Evolutionary conservation across 1,140 invertebrate genomes (phyloP), one percentile per base, ranked within the genome.

Genomic region (Tetragonula clypearis): DNA sequence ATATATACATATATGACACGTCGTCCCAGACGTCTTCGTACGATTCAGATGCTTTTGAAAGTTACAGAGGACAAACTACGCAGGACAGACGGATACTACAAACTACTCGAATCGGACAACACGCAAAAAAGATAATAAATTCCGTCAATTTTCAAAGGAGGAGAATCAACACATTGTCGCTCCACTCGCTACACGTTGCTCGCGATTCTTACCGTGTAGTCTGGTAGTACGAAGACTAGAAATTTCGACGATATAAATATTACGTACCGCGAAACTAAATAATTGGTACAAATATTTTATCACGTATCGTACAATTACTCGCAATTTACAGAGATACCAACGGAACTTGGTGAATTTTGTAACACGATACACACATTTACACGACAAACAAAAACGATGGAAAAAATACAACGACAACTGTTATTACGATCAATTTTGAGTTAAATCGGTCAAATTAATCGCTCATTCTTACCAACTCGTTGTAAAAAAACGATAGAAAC

Each of bases 401-500:
- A 41, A 69, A 41, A 69, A 30, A 19, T 19, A 30, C 30, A 30
- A 30, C 30, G 30, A 30, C 30, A 30, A 41, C 23, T 41, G 12
- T 69, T 12, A 21, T 41, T 69, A 4, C 41, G 4, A 41, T 69
- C 2, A 6, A 41, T 35, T 21, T 21, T 35, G 9, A 23, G 2
- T 14, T 1, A n/a, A 23, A 41, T 72, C 49, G 12, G 11, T 23
- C 6, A 8, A n/a, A 72, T n/a, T 72, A n/a, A 17, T 53, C 30
- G 30, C 30, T 49, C 23, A n/a, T 41, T 74, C 14, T 73, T 75
- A n/a, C 35, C 30, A 30, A 30, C 30, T 30, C 30, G 60, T 5
- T 1, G 30, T 30, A 30, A 30, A 30, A 26, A 82, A 84, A 49
- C 89, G 86, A 92, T 90, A 86, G 89, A 89, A 93, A 91, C 86